A percentile compares a stretch with the other conserved stretches of the same genome.
phyloP scores from a whole-genome alignment of 2,888 invertebrate genomes.

The Sinotaia quadrata region DNA sequence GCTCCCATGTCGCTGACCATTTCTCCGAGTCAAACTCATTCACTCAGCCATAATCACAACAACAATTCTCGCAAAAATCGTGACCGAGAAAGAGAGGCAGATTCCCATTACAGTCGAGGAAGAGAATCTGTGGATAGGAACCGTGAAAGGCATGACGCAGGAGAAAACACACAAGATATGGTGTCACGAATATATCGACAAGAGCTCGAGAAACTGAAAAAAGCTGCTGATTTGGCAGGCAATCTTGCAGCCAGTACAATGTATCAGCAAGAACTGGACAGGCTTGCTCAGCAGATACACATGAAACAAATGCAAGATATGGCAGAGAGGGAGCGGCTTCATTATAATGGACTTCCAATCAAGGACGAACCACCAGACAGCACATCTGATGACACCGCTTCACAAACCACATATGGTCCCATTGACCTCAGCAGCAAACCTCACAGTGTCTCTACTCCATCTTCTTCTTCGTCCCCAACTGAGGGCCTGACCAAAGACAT shows the following conservation, averaged over 20 bases:
- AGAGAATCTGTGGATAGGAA: constrained; percentile 1
- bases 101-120: not conserved
- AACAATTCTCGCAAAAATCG: constrained; percentile 2
- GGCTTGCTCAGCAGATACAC: constrained; percentile 76
- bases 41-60: constrained; percentile 38
- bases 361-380: constrained; percentile 62
- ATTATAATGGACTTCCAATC: constrained; percentile 38
- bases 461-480: constrained; percentile 31
- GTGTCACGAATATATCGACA: constrained; percentile 70
- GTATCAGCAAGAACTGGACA: constrained; percentile 93
- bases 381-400: constrained; percentile 50
- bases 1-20: constrained; percentile 32
- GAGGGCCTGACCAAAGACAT: constrained; percentile 31
- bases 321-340: not conserved
- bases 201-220: constrained; percentile 93
- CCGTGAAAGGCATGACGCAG: not conserved
- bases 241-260: constrained; percentile 78
- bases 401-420: constrained; percentile 53
- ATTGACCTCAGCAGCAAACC: constrained; percentile 66
- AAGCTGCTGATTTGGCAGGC: constrained; percentile 67
- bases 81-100: not conserved
- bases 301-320: constrained; percentile 25
- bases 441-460: constrained; percentile 54
- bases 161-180: constrained; percentile 80
- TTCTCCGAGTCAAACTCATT: constrained; percentile 19